Base-by-base conservation (phyloP, 92 coral and sea anemone species). In the Zoanthus solanderi region DNA sequence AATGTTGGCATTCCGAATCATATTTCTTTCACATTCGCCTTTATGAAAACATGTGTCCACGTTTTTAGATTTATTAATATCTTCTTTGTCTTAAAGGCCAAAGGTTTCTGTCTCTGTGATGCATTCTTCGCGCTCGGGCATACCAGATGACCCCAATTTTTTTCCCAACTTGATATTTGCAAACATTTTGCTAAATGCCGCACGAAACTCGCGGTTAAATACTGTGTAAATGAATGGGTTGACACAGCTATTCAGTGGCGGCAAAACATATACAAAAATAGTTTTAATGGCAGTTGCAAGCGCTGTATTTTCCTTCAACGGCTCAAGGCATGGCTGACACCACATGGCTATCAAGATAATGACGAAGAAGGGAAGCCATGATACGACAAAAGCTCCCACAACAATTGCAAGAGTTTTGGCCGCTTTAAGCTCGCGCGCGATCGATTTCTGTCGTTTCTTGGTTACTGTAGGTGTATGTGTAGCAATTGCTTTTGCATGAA, bases 91-190 rank as follows among this genome's bases (percentile, higher is more conserved):
- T 78, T 46, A 81, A 30, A 81, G 58, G 8, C 75, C 85, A 45
- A 81, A 66, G 4, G 85, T 81, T 66, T 81, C 85, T 46, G 85
- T 81, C 32, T 81, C 85, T n/a, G 85, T 81, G 61, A 63, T n/a
- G 46, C 28, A 45, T 6, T 81, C 75, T 5, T 50, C 60, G 52
- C n/a, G 69, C 9, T 81, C 75, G 7, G 75, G 17, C 58, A 81
- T 14, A 81, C 50, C 18, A 13, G 85, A 46, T 67, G 37, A 16
- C 44, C 23, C 1, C 4, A 7, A 9, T 4, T 45, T 58, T 81
- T 81, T 81, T 47, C 85, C 57, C 13, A 9, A 6, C 66, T 46
- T 81, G 50, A 46, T 71, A 60, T 14, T 81, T 73, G 75, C 85
- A 81, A 81, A 81, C 46, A 81, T 81, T 23, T n/a, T 65, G 45